These are phyloP conservation scores for Pelmatolapia mariae DNA, from an alignment of 2,113 vertebrate genomes.

Conservation along the genomic window DNA sequence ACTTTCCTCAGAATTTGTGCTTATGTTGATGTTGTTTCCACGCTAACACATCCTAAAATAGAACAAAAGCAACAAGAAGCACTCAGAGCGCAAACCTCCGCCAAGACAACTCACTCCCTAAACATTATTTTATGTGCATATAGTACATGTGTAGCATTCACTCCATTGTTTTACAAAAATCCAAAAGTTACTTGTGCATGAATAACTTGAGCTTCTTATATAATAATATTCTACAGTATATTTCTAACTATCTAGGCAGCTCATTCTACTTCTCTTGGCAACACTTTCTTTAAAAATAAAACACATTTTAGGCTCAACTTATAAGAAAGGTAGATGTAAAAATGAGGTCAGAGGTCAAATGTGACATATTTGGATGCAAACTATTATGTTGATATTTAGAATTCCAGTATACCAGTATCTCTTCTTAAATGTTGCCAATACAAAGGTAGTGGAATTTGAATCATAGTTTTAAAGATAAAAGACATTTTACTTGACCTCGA, in stretches of 20 bases:
- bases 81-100: fast-evolving
- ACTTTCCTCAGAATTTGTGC: background rate
- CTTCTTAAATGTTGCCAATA: background rate
- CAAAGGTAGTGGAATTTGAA: fast-evolving
- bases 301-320: background rate
- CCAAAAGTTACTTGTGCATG: fast-evolving
- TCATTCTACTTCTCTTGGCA: background rate
- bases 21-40: background rate
- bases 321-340: background rate
- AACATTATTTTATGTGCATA: background rate
- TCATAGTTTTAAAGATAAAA: background rate
- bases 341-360: background rate
- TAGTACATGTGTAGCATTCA: background rate
- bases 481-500: background rate
- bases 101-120: background rate
- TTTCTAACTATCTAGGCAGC: background rate
- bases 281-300: background rate
- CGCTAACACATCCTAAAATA: background rate
- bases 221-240: background rate
- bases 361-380: background rate
- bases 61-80: background rate
- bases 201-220: background rate
- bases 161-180: background rate
- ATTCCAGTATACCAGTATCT: background rate
- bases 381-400: background rate